Evolutionary conservation across 2,888 invertebrate genomes (phyloP).

Genomic region (Napeogenes sylphis): DNA sequence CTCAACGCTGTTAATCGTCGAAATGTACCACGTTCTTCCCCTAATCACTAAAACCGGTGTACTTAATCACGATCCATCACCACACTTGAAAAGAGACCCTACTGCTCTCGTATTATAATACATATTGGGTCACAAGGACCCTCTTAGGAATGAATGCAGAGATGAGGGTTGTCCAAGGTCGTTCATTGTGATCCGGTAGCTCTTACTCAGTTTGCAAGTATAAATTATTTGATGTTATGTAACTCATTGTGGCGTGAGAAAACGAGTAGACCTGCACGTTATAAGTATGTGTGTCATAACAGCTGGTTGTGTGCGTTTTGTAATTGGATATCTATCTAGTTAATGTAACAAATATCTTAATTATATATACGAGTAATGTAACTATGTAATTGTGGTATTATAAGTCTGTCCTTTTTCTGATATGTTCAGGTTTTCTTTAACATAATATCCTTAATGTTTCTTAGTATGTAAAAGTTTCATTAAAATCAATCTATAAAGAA

Average conservation of each 20-base stretch:
- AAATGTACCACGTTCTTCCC: slow-evolving; percentile 24
- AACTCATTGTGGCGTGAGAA: slow-evolving; percentile 11
- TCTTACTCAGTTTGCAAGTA: slow-evolving; percentile 16
- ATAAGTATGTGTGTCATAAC: neutral
- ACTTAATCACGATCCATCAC: slow-evolving; percentile 18
- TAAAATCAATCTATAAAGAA: no score
- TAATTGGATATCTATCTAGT: neutral
- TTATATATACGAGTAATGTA: no score
- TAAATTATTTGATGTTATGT: slow-evolving; percentile 18
- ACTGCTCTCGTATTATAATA: slow-evolving; percentile 14
- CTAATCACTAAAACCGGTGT: slow-evolving; percentile 30
- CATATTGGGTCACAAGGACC: slow-evolving; percentile 15
- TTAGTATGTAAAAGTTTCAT: no score
- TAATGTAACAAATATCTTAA: no score
- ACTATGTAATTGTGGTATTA: no score
- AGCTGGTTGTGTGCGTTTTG: neutral
- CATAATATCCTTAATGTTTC: no score
- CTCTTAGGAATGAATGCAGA: slow-evolving; percentile 22
- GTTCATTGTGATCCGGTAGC: slow-evolving; percentile 58
- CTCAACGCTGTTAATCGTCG: slow-evolving; percentile 21
- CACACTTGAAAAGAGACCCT: slow-evolving; percentile 15
- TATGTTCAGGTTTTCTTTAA: no score
- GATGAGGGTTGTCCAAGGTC: slow-evolving; percentile 70
- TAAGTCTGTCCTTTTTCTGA: no score
- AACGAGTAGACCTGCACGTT: neutral